Evolutionary conservation across 2,113 vertebrate genomes (phyloP).

Genomic region (Hoplias malabaricus): DNA sequence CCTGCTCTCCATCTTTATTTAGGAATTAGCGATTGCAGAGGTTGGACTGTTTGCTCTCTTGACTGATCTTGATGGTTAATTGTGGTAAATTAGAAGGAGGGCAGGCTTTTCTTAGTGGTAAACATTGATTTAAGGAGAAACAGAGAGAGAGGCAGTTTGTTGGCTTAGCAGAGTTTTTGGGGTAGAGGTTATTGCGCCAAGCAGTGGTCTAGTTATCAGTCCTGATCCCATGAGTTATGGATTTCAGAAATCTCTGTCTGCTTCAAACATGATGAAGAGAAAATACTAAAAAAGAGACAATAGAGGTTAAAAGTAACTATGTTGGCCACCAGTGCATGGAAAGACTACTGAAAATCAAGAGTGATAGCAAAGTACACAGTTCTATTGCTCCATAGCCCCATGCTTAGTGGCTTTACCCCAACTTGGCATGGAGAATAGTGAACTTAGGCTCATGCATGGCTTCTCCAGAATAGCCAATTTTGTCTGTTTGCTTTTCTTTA

Average conservation of each 20-base stretch:
- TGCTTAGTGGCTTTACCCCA: too few relatives aligned
- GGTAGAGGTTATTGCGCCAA: constrained; percentile 1
- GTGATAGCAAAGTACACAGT: too few relatives aligned
- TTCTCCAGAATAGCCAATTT: too few relatives aligned
- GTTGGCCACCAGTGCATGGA: too few relatives aligned
- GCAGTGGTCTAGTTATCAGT: not conserved
- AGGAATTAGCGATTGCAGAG: constrained; percentile 44
- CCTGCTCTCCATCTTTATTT: constrained; percentile 23
- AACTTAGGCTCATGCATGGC: too few relatives aligned
- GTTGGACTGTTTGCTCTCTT: constrained; percentile 27
- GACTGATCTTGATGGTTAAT: constrained; percentile 33
- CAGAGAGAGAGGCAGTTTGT: not conserved
- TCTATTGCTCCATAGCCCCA: too few relatives aligned
- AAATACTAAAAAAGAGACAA: too few relatives aligned
- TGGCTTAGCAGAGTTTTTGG: not conserved
- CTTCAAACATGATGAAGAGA: too few relatives aligned
- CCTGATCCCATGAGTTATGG: not conserved
- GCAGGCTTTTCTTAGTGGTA: constrained; percentile 12
- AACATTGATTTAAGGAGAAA: constrained; percentile 5
- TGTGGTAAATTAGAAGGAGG: constrained; percentile 39
- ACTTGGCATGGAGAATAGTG: too few relatives aligned
- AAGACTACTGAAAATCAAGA: too few relatives aligned
- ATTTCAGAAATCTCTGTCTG: not conserved
- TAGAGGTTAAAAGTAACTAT: too few relatives aligned
- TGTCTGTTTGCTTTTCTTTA: too few relatives aligned